Evolutionary conservation across 1,140 invertebrate species (phyloP).

Genomic region (Probaryconus sp.): DNA sequence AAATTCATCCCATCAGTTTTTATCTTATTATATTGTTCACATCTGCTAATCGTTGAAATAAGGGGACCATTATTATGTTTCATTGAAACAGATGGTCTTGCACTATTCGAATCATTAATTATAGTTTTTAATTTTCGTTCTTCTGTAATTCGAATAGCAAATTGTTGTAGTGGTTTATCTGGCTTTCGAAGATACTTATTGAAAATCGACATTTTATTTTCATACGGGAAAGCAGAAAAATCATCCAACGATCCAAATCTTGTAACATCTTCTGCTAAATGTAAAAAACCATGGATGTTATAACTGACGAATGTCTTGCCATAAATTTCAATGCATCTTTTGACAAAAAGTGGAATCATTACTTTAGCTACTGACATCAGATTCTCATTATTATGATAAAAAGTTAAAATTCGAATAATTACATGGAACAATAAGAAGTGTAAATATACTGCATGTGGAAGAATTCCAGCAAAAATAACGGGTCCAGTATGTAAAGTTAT

Average conservation of each 20-base stretch:
- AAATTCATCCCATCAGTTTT: neutral
- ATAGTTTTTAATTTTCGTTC: neutral
- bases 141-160: constrained; percentile 6
- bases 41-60: neutral
- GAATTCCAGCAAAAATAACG: neutral
- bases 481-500: constrained; percentile 9
- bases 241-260: constrained; percentile 14
- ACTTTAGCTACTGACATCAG: constrained; percentile 1
- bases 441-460: neutral
- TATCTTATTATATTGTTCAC: constrained; percentile 23
- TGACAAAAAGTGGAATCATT: constrained; percentile 11
- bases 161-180: constrained; percentile 17
- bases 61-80: constrained; percentile 5
- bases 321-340: constrained; percentile 2
- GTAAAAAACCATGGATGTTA: constrained; percentile 19
- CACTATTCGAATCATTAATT: neutral
- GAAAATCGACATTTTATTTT: constrained; percentile 24
- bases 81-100: neutral
- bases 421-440: constrained; percentile 5
- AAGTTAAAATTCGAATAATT: constrained; percentile 4
- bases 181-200: constrained; percentile 22
- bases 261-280: constrained; percentile 10
- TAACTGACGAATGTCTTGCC: constrained; percentile 19
- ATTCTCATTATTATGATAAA: neutral
- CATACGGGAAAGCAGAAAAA: constrained; percentile 23